Base-by-base conservation (phyloP, 30 jellyfish, hydroid and myxozoan genomes). In the Turritopsis dohrnii region DNA sequence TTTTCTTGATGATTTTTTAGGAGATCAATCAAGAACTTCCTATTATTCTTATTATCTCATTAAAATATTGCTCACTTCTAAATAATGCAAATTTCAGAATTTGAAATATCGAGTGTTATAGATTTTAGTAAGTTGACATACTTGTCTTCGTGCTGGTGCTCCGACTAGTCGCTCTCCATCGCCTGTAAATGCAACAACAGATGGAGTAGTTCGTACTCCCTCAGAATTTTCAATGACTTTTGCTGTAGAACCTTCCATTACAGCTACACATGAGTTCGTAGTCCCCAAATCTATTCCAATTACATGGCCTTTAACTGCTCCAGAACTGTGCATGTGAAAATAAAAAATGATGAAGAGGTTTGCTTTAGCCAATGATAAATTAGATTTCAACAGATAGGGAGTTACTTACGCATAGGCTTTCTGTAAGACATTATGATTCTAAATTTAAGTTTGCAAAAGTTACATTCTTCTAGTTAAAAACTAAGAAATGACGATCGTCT, bases 221-320 rank as follows among this genome's bases (percentile, higher is more conserved):
- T 94, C 99, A 23, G 99, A 90, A 80, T 94, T 94, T 80, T 86
- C 99, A 54, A 94, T 94, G 18, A 94, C 97, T 24, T 82, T 79
- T 27, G 99, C 96, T 8, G 96, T 72, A 18, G 90, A 86, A 13
- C 99, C 99, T 83, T 94, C 99, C 99, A 94, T 94, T 5, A 94
- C 96, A 52, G 99, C 85, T 7, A 94, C 99, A 80, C 99, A 94
- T 4, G 99, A 94, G 76, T 94, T 94, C 9, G 99, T 94, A 18
- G 99, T 94, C 24, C 99, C 99, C 41, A 94, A 89, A 83, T 94
- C 99, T 77, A 94, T 94, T 1, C 99, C 99, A 86, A 94, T 89
- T 19, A 92, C 96, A 77, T 88, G 89, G 53, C 98, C 98, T 80
- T 85, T 81, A 5, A 92, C 96, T 65, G 95, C 88, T 31, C 90